Percentiles rank a stretch among this genome's conserved stretches.
Evolutionary conservation across 1,140 invertebrate genomes (phyloP).

Genomic region (Coenobita brevimanus): DNA sequence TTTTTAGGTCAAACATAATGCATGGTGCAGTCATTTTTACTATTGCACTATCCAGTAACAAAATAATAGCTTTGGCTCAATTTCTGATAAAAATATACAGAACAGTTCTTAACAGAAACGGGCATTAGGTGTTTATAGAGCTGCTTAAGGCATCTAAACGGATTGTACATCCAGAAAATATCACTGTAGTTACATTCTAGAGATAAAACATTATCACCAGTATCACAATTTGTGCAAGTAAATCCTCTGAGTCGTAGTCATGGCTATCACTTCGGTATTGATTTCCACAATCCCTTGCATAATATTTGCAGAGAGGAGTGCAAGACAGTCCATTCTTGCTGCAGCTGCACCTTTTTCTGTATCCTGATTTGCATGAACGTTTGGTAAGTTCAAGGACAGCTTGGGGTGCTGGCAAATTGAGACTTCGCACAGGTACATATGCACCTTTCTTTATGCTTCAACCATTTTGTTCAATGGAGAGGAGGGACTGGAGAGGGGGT

Average conservation of each 20-base stretch:
- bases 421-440: too few species aligned
- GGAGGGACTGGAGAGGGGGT: neutral
- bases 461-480: too few species aligned
- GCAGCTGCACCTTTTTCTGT: neutral
- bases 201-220: neutral
- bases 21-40: neutral
- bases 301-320: slow-evolving; percentile 3
- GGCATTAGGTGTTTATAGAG: neutral
- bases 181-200: neutral
- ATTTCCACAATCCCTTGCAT: neutral
- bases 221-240: neutral
- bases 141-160: too few species aligned
- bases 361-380: too few species aligned
- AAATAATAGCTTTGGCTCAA: neutral
- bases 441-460: too few species aligned
- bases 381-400: too few species aligned
- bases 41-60: too few species aligned
- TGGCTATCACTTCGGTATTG: neutral
- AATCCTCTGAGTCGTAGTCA: neutral
- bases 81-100: neutral
- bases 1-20: slow-evolving; percentile 10
- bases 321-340: too few species aligned
- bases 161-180: too few species aligned
- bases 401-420: too few species aligned
- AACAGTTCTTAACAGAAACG: neutral